Evolutionary conservation across 2,888 invertebrate genomes (phyloP).

Genomic region (Nomada goodeniana): DNA sequence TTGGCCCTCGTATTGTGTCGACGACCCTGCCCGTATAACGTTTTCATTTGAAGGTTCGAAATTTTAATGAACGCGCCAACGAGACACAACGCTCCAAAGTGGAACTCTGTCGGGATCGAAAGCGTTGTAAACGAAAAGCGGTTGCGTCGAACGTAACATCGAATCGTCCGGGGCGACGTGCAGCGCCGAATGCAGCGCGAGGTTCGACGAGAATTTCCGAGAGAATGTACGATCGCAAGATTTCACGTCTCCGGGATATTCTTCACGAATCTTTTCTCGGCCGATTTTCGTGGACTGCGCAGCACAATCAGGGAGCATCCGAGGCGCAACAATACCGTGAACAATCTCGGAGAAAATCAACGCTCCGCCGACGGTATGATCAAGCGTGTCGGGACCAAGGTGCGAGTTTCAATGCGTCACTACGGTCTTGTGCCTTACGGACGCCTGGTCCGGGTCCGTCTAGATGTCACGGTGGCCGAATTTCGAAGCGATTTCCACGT

Average conservation of each 20-base stretch:
- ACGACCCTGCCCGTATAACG: too few relatives aligned
- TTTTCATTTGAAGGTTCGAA: too few relatives aligned
- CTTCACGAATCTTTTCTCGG: too few relatives aligned
- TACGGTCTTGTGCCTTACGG: background rate
- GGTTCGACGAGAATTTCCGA: background rate
- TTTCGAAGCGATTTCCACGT: slow-evolving; percentile 70
- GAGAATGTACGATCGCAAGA: background rate
- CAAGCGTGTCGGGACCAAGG: slow-evolving; percentile 40
- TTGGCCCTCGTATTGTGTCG: too few relatives aligned
- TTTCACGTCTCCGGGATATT: background rate
- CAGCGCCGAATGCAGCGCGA: background rate
- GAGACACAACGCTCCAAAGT: background rate
- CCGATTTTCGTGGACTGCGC: background rate
- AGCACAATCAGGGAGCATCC: background rate
- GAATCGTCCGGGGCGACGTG: too few relatives aligned
- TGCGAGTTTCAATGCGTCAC: slow-evolving; percentile 40
- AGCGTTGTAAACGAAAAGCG: too few relatives aligned
- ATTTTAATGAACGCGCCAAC: too few relatives aligned
- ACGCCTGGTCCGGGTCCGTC: slow-evolving; percentile 16
- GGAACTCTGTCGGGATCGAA: too few relatives aligned
- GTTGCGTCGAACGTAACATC: too few relatives aligned
- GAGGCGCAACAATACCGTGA: slow-evolving; percentile 11
- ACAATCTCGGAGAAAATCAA: slow-evolving; percentile 15
- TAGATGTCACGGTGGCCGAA: slow-evolving; percentile 70
- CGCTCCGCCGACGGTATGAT: slow-evolving; percentile 14